Conservation (phyloP, 2,113 vertebrate species). For the Rhinichthys klamathensis region DNA sequence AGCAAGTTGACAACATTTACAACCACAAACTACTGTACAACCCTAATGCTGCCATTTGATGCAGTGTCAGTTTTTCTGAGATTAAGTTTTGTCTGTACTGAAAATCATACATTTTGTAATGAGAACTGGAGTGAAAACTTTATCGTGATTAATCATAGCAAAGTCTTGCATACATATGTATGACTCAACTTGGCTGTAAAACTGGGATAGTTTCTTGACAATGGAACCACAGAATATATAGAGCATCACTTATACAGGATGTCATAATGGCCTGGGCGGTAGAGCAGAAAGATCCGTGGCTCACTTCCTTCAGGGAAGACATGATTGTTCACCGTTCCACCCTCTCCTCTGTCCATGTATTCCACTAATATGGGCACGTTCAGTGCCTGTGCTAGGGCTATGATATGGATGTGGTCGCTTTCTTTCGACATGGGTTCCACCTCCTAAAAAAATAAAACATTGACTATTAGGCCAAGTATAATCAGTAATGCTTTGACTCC, state of each 20-base stretch:
- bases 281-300: conserved; percentile 91
- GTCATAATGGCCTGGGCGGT: conserved; percentile 94
- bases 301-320: conserved; percentile 90
- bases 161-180: conserved; percentile 68
- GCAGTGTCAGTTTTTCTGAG: conserved; percentile 69
- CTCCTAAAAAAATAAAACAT: conserved; percentile 68
- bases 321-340: conserved; percentile 90
- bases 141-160: conserved; percentile 61
- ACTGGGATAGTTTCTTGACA: conserved; percentile 48
- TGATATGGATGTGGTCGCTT: conserved; percentile 97
- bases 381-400: conserved; percentile 91
- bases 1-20: conserved; percentile 87
- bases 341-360: conserved; percentile 95
- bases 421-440: conserved; percentile 93
- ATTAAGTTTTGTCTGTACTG: conserved; percentile 44
- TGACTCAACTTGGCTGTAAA: conserved; percentile 65
- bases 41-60: conserved; percentile 73
- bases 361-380: conserved; percentile 90
- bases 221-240: conserved; percentile 29
- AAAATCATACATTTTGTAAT: conserved; percentile 53
- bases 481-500: too few relatives aligned
- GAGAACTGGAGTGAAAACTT: conserved; percentile 51
- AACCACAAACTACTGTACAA: conserved; percentile 86
- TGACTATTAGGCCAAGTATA: not conserved
- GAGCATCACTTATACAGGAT: conserved; percentile 89